Base-by-base conservation (phyloP, 2,797 vertebrate genomes). In the Carcharodon carcharias region DNA sequence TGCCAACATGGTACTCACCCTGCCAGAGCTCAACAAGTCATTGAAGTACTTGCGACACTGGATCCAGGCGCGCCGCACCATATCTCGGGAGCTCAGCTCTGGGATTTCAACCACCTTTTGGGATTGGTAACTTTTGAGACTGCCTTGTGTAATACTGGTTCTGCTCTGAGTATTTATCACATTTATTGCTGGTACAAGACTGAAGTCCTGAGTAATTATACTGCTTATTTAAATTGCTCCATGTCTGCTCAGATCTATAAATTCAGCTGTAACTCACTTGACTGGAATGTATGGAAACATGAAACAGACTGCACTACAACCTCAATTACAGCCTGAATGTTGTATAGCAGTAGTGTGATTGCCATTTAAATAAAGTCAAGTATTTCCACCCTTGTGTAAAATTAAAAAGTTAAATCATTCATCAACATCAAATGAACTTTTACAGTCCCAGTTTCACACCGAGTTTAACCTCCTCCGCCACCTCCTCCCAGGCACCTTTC, bases 371-470 rank as follows among this genome's bases (percentile, higher is more conserved):
- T 61, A 67, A 93, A 93, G 28, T 93, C 89, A 92, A 92, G 26
- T 61, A 63, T 40, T 92, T 92, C n/a, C 91, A 65, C 56, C 91
- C 35, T 23, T 4, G 61, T 93, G 91, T 93, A 65, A 93, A 93
- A 67, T 67, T 93, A 93, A 93, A 26, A 91, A 91, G 56, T 91
- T 93, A 40, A 65, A 65, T 65, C 16, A 65, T 67, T 93, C 89
- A 65, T 9, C 63, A 67, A 40, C 35, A 40, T 91, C 2, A 85
- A 50, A 85, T 45, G 14, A 91, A 91, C 14, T 61, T 61, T 61
- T 56, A 28, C 23, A 54, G 54, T 28, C 35, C 56, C 56, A 63
- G 16, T n/a, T 63, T 92, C 35, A 92, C 58, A 21, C 35, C 8
- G 3, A 65, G n/a, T 61, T 9, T 92, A 61, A n/a, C 18, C 45